Base-by-base conservation (phyloP, 2,797 vertebrate genomes). In the Eulemur coronatus region DNA sequence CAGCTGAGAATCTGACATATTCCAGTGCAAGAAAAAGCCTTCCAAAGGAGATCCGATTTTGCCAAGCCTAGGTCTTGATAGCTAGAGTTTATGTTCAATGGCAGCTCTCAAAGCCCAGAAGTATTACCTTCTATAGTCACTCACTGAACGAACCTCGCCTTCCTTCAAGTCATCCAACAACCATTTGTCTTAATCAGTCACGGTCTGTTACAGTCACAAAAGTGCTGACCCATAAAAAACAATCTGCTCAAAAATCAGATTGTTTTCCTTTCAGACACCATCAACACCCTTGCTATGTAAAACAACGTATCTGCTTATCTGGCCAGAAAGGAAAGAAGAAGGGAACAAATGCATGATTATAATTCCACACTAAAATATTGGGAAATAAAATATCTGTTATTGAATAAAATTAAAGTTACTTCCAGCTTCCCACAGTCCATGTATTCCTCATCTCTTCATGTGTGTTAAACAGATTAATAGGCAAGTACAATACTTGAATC, bases 181-280 rank as follows among this genome's bases (percentile, higher is more conserved):
- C 85, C 93, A 97, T 97, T 96, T 97, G 87, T 97, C 97, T 97
- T 98, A 92, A 97, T 97, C 97, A 97, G 97, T 97, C 96, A 97
- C 33, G 82, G 84, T 97, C 97, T 94, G 84, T 96, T 91, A 95
- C 76, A 96, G 94, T 89, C 91, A 95, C 97, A 92, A 91, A 97
- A 96, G 96, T 96, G 87, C 89, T 97, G 97, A 97, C 95, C 98
- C 97, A 95, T 86, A 84, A 95, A 97, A 95, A 95, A 94, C 91
- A 97, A 95, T 97, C 94, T 89, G 59, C 97, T 98, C 67, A 94
- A 59, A 67, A 88, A 43, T 94, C 80, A 76, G 72, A 35, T 30
- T 96, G 86, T 96, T 43, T 94, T 94, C 96, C 96, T 94, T 95
- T 94, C 79, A 97, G 48, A 24, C 80, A 38, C 91, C 90, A 94